A percentile compares a stretch with the other conserved stretches of the same genome.
These are phyloP conservation scores for Tautogolabrus adspersus DNA, from an alignment of 2,113 vertebrate genomes.

Conservation along the genomic window DNA sequence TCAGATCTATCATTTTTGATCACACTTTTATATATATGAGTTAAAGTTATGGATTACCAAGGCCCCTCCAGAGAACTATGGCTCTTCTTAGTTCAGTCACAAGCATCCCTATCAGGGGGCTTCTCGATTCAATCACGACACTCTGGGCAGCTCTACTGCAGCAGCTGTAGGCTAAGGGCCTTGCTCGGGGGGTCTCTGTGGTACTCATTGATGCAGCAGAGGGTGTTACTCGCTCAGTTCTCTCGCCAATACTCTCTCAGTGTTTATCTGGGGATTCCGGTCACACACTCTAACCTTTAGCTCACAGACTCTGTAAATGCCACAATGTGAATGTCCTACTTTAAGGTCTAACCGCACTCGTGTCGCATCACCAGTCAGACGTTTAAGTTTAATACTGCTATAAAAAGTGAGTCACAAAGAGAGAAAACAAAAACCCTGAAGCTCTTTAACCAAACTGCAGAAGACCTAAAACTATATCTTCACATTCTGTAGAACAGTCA, in stretches of 20 bases:
- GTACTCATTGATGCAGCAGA: conserved; percentile 31
- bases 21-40: no score
- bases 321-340: conserved; percentile 19
- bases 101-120: not conserved
- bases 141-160: conserved; percentile 5
- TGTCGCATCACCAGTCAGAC: conserved; percentile 3
- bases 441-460: no score
- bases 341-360: not conserved
- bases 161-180: conserved; percentile 31
- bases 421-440: not conserved
- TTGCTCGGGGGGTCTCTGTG: conserved; percentile 41
- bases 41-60: no score
- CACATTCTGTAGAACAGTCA: no score
- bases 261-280: conserved; percentile 35
- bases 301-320: conserved; percentile 44
- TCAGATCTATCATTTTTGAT: no score
- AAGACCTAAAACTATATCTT: no score
- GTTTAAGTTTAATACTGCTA: conserved; percentile 1
- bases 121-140: not conserved
- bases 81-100: not conserved
- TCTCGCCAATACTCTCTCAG: conserved; percentile 17
- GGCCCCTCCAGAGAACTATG: no score
- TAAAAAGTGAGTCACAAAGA: not conserved
- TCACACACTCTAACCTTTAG: conserved; percentile 41
- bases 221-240: conserved; percentile 22